Base-by-base conservation (phyloP, 2,797 vertebrate species). In the Tolypeutes matacus region DNA sequence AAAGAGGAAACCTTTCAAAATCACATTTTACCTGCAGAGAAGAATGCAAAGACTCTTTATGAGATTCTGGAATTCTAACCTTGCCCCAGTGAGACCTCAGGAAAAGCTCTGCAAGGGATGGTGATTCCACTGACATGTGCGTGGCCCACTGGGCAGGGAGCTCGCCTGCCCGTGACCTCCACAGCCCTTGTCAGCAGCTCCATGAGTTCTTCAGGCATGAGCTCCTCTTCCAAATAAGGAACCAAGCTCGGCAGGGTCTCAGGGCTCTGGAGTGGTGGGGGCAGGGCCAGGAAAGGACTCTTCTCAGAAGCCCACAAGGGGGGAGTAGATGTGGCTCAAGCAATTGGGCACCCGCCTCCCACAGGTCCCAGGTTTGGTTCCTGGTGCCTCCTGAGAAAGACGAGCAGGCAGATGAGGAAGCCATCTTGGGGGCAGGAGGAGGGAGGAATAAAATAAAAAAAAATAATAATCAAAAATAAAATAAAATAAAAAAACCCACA, bases 131-230 rank as follows among this genome's bases (percentile, higher is more conserved):
- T 20, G 4, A 13, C 15, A 85, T 21, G n/a, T 1, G 9, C 14
- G 46, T 0, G 11, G 36, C 7, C n/a, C 15, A 20, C 10, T 6
- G 10, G n/a, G 69, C 34, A 65, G 64, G 21, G 4, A 72, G 14
- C 18, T 8, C 80, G 58, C 14, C 72, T 29, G n/a, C 49, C 39
- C 34, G 3, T 2, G 18, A n/a, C 14, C 49, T 46, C 46, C 7
- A 1, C 0, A 10, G n/a, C 31, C 85, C 18, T 53, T n/a, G 53
- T 18, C 83, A 53, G 14, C 29, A 70, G 31, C 18, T 23, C 67
- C 15, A 12, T 0, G 9, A 62, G n/a, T 6, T 56, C 18, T 31
- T 56, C 5, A 39, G 0, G 46, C 39, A 27, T 5, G 12, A 18
- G 53, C 25, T 20, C n/a, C 27, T 29, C 83, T 34, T 36, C 58